A percentile compares a stretch with the other conserved stretches of the same genome.
phyloP scores from a whole-genome alignment of 2,888 invertebrate species.

The Leucoptera coffeella region DNA sequence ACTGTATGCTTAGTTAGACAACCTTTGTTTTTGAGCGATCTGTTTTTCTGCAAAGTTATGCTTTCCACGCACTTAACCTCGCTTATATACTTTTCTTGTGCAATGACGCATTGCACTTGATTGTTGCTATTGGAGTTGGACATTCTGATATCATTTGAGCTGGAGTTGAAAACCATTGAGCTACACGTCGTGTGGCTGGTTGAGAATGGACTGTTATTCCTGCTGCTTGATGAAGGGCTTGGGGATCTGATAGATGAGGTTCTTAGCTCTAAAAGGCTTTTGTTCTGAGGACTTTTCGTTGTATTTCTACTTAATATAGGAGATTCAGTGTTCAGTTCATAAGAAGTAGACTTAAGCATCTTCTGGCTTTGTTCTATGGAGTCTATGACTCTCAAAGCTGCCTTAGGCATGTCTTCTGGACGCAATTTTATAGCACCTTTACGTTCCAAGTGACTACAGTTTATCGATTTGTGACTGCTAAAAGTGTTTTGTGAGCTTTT shows the following conservation, averaged over 20 bases:
- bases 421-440: slow-evolving; percentile 43
- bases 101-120: slow-evolving; percentile 46
- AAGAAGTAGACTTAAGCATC: slow-evolving; percentile 44
- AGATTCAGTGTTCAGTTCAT: slow-evolving; percentile 39
- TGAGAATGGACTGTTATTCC: slow-evolving; percentile 40
- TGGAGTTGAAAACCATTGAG: slow-evolving; percentile 49
- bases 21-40: slow-evolving; percentile 14
- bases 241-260: slow-evolving; percentile 35
- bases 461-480: slow-evolving; percentile 33
- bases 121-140: slow-evolving; percentile 42
- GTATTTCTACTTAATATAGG: slow-evolving; percentile 27
- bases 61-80: slow-evolving; percentile 46
- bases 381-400: slow-evolving; percentile 40
- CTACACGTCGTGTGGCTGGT: slow-evolving; percentile 49
- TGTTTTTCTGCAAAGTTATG: slow-evolving; percentile 30
- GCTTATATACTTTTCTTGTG: slow-evolving; percentile 45
- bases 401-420: slow-evolving; percentile 41
- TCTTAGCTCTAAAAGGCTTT: slow-evolving; percentile 34
- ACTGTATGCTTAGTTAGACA: slow-evolving; percentile 41
- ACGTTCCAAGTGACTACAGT: slow-evolving; percentile 33
- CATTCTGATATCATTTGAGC: slow-evolving; percentile 42
- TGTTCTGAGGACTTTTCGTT: slow-evolving; percentile 21
- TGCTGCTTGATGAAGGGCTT: slow-evolving; percentile 41
- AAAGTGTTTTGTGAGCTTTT: slow-evolving; percentile 32
- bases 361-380: slow-evolving; percentile 44